phyloP scores from a whole-genome alignment of 1,140 invertebrate species.

The Sycophila sp. region DNA sequence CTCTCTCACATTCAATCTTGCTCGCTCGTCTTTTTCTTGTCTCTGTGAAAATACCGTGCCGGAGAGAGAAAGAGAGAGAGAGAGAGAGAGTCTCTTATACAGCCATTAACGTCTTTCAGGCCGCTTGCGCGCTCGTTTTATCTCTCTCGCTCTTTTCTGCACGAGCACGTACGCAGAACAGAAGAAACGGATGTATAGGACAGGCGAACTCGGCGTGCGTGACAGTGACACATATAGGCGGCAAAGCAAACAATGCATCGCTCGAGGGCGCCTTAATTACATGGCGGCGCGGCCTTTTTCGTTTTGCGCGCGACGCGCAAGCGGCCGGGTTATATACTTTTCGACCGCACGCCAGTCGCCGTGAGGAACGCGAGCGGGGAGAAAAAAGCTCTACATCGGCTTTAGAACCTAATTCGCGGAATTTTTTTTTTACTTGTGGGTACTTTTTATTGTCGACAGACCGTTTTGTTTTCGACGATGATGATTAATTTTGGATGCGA shows the following conservation, averaged over 20 bases:
- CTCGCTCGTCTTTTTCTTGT: not conserved
- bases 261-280: slow-evolving; percentile 59
- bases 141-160: too few species aligned
- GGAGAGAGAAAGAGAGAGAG: not conserved
- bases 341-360: slow-evolving; percentile 40
- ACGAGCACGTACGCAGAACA: too few species aligned
- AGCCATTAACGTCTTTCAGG: slow-evolving; percentile 40
- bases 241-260: slow-evolving; percentile 56
- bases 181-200: slow-evolving; percentile 51
- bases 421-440: too few species aligned
- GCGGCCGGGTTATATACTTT: slow-evolving; percentile 41
- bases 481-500: too few species aligned
- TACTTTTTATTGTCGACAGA: too few species aligned
- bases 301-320: slow-evolving; percentile 30
- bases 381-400: too few species aligned
- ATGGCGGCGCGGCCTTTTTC: slow-evolving; percentile 46
- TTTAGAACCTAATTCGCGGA: too few species aligned
- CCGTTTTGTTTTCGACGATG: too few species aligned
- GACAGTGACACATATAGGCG: slow-evolving; percentile 61
- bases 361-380: slow-evolving; percentile 25
- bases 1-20: not conserved
- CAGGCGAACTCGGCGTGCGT: slow-evolving; percentile 48
- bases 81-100: slow-evolving; percentile 30
- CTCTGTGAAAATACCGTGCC: not conserved
- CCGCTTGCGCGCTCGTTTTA: not conserved